These are phyloP conservation scores for Fratercula arctica DNA, from an alignment of 2,797 vertebrate genomes.

Conservation along the genomic window DNA sequence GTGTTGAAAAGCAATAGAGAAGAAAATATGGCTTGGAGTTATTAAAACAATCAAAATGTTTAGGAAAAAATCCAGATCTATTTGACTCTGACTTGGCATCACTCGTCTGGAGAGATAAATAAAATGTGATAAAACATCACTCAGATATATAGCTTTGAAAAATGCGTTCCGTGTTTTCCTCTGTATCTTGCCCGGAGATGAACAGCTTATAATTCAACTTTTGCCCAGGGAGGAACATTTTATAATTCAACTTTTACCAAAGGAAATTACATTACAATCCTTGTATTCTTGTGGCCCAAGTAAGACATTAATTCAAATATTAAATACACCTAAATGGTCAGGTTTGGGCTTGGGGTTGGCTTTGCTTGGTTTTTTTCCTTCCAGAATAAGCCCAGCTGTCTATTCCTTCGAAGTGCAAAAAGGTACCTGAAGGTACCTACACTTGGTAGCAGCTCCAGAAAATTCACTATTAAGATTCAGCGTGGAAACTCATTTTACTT, in stretches of 20 bases:
- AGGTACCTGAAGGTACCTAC: background rate
- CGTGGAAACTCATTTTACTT: background rate
- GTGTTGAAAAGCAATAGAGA: background rate
- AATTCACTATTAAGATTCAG: background rate
- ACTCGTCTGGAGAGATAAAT: background rate
- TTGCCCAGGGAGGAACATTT: background rate
- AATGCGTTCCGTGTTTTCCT: background rate
- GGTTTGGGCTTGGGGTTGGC: background rate
- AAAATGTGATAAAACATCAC: background rate
- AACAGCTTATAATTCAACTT: background rate
- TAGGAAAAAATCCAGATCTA: background rate
- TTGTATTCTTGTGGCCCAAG: background rate
- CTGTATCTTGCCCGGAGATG: background rate
- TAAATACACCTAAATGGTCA: background rate
- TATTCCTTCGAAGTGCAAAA: background rate
- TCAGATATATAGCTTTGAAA: background rate
- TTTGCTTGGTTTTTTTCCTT: background rate
- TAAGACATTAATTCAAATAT: background rate
- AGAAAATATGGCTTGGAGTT: background rate
- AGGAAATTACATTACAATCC: background rate
- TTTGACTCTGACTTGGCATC: background rate
- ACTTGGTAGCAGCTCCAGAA: background rate
- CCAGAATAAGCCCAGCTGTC: background rate
- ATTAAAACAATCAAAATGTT: background rate
- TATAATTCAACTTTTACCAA: background rate